Base-by-base conservation (phyloP, 64 coral and sea anemone species). In the Astreopora myriophthalma region DNA sequence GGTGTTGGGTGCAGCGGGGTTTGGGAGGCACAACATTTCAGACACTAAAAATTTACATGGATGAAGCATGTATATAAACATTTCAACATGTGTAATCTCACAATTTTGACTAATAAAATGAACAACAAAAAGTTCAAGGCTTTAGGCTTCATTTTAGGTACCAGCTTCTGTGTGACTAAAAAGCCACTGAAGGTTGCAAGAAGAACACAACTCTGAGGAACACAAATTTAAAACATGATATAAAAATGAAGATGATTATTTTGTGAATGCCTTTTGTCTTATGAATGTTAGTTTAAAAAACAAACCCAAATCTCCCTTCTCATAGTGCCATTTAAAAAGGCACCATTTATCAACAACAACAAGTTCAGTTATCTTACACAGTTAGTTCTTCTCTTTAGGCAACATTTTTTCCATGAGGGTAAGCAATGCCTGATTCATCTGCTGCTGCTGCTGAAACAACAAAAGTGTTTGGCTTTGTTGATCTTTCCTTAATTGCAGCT, bases 401-500 rank as follows among this genome's bases (percentile, higher is more conserved):
- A 70, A 70, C 26, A 32, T 70, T 70, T 70, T 70, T 4, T 27
- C 6, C 24, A 70, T 11, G 11, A 44, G 40, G n/a, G n/a, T n/a
- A n/a, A n/a, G 40, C 6, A 44, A 60, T 19, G 55, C 55, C 35
- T 34, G 70, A 39, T 73, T 36, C 70, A 73, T 73, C 17, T 73
- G 70, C 33, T 73, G 70, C 20, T 73, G 70, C 34, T 73, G 30
- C 70, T 73, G 70, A 14, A 73, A 36, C 14, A 73, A 17, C 70
- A 37, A 73, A 8, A 35, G 32, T 73, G 55, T 60, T 60, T 60
- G 55, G 55, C 55, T 73, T 73, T 73, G 70, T 73, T 73, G 70
- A 73, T 73, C 70, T 60, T 60, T 60, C 20, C 55, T 60, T 60
- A 60, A 19, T 13, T 60, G 55, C 17, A 60, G 55, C 55, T 73